A percentile compares a stretch with the other conserved stretches of the same genome.
phyloP scores from a whole-genome alignment of 2,888 invertebrate species.

The Orthosia gracilis region DNA sequence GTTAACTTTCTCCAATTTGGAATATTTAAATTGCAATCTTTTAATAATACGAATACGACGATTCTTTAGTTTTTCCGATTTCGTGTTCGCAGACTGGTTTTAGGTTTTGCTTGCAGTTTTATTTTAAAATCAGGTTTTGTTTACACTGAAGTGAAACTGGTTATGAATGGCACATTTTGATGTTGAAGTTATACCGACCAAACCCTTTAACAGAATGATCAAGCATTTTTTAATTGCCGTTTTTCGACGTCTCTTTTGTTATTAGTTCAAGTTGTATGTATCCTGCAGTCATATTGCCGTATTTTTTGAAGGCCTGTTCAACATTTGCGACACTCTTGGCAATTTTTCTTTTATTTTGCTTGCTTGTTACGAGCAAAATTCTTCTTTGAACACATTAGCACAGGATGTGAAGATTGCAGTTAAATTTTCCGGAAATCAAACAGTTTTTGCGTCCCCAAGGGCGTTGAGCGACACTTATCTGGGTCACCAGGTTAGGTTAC shows the following conservation, averaged over 20 bases:
- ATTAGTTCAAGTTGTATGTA: background rate
- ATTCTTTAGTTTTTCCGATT: background rate
- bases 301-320: constrained; percentile 15
- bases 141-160: constrained; percentile 16
- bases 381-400: background rate
- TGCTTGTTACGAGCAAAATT: constrained; percentile 12
- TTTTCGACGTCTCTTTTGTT: background rate
- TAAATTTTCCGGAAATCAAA: constrained; percentile 50
- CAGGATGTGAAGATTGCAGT: constrained; percentile 26
- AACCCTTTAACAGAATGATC: background rate
- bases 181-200: background rate
- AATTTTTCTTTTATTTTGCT: constrained; percentile 8
- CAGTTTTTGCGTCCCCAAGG: constrained; percentile 54
- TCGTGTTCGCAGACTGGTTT: background rate
- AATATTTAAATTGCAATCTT: background rate
- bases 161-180: constrained; percentile 15
- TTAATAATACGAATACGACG: too few species aligned
- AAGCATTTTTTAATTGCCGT: background rate
- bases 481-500: constrained; percentile 75
- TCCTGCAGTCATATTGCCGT: constrained; percentile 8
- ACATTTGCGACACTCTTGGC: background rate
- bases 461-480: constrained; percentile 65
- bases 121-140: constrained; percentile 11
- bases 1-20: background rate
- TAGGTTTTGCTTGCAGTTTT: background rate